phyloP scores from a whole-genome alignment of 2,888 invertebrate genomes.

The Cryptocephalus moraei region DNA sequence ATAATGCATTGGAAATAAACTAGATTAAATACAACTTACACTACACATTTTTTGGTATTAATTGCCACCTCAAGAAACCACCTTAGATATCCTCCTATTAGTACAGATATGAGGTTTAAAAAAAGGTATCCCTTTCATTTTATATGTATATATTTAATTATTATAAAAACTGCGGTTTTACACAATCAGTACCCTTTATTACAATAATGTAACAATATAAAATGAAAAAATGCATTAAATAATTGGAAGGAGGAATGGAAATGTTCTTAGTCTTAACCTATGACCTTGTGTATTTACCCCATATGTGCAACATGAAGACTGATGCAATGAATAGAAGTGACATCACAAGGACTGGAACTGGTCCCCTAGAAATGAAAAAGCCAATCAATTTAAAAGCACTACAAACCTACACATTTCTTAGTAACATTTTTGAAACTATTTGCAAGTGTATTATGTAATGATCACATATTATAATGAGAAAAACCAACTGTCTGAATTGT shows the following conservation, averaged over 20 bases:
- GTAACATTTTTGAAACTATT: no score
- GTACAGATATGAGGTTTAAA: no score
- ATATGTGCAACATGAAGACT: constrained; percentile 99
- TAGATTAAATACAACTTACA: no score
- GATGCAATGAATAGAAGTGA: constrained; percentile 98
- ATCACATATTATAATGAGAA: no score
- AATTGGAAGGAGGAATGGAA: constrained; percentile 29
- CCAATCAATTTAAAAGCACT: background rate
- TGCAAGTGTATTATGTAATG: no score
- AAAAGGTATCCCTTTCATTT: no score
- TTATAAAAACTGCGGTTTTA: background rate
- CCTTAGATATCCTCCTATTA: no score
- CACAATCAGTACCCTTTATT: constrained; percentile 2
- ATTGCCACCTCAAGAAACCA: no score
- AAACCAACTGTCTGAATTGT: no score
- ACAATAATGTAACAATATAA: constrained; percentile 20
- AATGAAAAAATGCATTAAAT: constrained; percentile 30
- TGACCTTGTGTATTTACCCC: constrained; percentile 96
- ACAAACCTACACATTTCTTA: no score
- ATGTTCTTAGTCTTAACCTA: constrained; percentile 33
- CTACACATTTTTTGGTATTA: no score
- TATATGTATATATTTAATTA: no score
- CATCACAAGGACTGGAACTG: constrained; percentile 99
- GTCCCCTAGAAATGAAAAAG: constrained; percentile 66
- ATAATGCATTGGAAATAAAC: background rate